Percentiles rank a stretch among this genome's conserved stretches.
These are phyloP conservation scores for Oriolus oriolus DNA, from an alignment of 2,113 vertebrate species.

Conservation along the genomic window DNA sequence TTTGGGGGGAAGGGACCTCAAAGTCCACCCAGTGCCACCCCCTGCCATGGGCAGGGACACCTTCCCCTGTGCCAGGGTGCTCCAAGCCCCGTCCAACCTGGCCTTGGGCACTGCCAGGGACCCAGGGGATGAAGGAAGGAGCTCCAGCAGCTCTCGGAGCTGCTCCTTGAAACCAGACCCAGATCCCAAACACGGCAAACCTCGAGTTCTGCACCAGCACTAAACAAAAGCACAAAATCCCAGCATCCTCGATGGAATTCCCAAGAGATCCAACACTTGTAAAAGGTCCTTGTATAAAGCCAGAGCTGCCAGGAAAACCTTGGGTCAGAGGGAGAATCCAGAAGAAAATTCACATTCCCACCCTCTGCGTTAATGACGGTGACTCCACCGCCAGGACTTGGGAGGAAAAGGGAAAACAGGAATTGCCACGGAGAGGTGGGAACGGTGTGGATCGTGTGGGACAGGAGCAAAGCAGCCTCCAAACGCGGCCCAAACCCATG, in stretches of 20 bases:
- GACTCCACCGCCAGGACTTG: not conserved
- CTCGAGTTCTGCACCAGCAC: fast-evolving
- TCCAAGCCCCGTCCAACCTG: not conserved
- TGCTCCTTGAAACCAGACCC: not conserved
- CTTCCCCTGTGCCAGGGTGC: not conserved
- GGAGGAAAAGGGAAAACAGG: not conserved
- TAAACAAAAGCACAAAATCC: fast-evolving
- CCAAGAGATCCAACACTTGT: not conserved
- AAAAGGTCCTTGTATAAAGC: fast-evolving
- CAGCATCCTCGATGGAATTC: fast-evolving
- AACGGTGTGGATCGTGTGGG: fast-evolving
- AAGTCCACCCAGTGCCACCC: not conserved
- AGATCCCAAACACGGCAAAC: not conserved
- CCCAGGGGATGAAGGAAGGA: no score
- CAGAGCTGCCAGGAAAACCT: not conserved
- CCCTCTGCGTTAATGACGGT: fast-evolving
- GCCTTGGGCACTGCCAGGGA: not conserved
- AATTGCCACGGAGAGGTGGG: fast-evolving
- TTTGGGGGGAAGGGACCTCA: no score
- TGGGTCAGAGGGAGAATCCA: not conserved
- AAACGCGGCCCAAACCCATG: fast-evolving
- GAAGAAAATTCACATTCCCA: not conserved
- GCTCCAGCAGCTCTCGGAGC: not conserved
- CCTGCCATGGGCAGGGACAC: not conserved
- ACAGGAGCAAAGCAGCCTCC: not conserved